phyloP scores from a whole-genome alignment of 2,797 vertebrate species.

The Alectoris magna region DNA sequence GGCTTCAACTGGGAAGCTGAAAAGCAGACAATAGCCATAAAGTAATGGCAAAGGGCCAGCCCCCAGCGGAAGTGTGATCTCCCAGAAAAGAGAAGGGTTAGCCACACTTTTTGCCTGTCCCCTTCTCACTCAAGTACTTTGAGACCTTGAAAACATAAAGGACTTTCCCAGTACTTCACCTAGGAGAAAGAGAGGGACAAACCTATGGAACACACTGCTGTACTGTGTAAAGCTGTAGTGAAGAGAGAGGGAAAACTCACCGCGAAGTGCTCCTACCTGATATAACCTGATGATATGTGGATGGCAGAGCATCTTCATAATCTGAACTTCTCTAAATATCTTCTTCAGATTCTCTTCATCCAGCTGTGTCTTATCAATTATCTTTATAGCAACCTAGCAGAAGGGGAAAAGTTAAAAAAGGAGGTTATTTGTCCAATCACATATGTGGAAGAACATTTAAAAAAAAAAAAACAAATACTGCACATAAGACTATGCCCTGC shows the following conservation, averaged over 20 bases:
- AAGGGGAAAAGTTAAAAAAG: background rate
- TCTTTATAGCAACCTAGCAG: constrained; percentile 96
- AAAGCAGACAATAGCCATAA: constrained; percentile 34
- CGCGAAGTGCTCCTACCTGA: constrained; percentile 83
- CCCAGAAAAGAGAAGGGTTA: constrained; percentile 16
- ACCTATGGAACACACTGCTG: accelerated
- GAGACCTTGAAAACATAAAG: background rate
- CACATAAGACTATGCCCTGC: accelerated
- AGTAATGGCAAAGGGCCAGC: constrained; percentile 38
- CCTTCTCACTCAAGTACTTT: background rate
- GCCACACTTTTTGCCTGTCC: background rate
- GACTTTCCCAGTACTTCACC: background rate
- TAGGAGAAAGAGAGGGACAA: background rate
- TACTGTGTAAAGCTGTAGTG: accelerated
- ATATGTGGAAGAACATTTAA: accelerated
- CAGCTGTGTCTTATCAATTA: constrained; percentile 98
- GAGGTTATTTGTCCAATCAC: background rate
- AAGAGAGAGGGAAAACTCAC: accelerated
- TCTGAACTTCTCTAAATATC: constrained; percentile 98
- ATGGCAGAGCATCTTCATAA: constrained; percentile 99
- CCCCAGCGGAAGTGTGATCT: background rate
- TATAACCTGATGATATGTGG: constrained; percentile 98
- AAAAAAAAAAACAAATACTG: accelerated
- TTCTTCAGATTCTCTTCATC: constrained; percentile 99
- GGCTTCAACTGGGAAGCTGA: constrained; percentile 26